A percentile compares a stretch with the other conserved stretches of the same genome.
phyloP scores from a whole-genome alignment of 2,888 invertebrate genomes.

The Junonia oenone region DNA sequence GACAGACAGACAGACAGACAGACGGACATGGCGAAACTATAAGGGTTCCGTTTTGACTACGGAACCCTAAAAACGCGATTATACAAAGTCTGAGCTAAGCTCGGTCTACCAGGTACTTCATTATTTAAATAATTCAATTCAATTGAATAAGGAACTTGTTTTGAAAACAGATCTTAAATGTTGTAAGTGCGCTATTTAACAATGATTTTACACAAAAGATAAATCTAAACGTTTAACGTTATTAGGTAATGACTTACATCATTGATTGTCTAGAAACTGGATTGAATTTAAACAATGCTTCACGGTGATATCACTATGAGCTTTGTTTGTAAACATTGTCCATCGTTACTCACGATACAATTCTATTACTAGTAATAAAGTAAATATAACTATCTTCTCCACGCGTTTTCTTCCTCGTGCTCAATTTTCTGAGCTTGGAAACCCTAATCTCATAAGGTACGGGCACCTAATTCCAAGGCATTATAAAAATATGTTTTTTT shows the following conservation, averaged over 20 bases:
- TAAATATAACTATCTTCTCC: too few species aligned
- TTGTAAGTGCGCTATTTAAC: background rate
- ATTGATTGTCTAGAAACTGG: constrained; percentile 43
- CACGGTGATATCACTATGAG: constrained; percentile 4
- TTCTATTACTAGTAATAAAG: background rate
- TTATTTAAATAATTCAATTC: background rate
- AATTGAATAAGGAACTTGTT: too few species aligned
- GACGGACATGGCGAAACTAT: too few species aligned
- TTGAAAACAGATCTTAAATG: too few species aligned
- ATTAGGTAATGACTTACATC: constrained; percentile 58
- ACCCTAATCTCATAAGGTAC: too few species aligned
- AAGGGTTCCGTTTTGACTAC: too few species aligned
- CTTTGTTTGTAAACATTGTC: constrained; percentile 49
- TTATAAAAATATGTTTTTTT: too few species aligned
- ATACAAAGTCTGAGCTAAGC: too few species aligned
- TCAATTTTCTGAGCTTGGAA: too few species aligned
- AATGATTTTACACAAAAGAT: constrained; percentile 4
- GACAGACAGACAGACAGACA: too few species aligned
- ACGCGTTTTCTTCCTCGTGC: too few species aligned
- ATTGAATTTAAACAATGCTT: constrained; percentile 44
- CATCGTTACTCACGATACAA: background rate
- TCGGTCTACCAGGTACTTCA: background rate
- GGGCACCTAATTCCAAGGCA: too few species aligned
- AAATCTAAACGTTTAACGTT: constrained; percentile 8
- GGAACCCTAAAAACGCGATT: background rate